A percentile compares a stretch with the other conserved stretches of the same genome.
Conservation (phyloP, 1,140 invertebrate genomes). For the Drosophila triauraria region DNA sequence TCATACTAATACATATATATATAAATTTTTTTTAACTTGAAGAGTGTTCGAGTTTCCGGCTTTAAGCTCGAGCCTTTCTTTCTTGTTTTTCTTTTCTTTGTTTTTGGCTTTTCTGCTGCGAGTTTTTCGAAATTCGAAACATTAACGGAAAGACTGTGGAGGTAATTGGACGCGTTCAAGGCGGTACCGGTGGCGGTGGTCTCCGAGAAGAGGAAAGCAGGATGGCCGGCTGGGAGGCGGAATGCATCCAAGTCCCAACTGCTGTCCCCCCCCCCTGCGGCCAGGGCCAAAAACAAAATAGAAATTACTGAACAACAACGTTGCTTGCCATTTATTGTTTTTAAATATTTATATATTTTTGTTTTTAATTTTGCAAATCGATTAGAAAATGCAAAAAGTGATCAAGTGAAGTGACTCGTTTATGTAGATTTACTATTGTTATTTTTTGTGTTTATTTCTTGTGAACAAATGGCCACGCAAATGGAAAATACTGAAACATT, state of each 20-base stretch:
- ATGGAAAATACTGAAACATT: background rate
- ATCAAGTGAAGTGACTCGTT: background rate
- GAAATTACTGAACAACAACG: too few species aligned
- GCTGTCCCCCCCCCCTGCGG: background rate
- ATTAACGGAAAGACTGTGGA: constrained; percentile 77
- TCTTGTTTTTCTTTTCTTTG: constrained; percentile 40
- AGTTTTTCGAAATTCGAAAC: constrained; percentile 78
- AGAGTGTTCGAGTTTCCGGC: constrained; percentile 3
- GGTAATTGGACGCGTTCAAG: constrained; percentile 78
- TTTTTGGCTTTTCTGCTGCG: constrained; percentile 63
- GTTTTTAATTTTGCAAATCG: background rate
- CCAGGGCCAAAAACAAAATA: background rate
- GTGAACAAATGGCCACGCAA: background rate
- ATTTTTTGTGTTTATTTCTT: background rate
- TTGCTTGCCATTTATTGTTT: too few species aligned
- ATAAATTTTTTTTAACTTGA: background rate
- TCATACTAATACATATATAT: background rate
- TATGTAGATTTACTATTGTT: background rate
- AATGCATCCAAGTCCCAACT: background rate
- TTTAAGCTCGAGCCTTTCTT: constrained; percentile 17
- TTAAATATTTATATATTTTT: too few species aligned
- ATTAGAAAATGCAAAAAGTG: background rate
- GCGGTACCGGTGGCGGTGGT: constrained; percentile 25
- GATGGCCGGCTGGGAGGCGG: background rate
- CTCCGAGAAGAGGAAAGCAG: background rate